Conservation (phyloP, 1,140 invertebrate genomes). For the Heliconius congener region DNA sequence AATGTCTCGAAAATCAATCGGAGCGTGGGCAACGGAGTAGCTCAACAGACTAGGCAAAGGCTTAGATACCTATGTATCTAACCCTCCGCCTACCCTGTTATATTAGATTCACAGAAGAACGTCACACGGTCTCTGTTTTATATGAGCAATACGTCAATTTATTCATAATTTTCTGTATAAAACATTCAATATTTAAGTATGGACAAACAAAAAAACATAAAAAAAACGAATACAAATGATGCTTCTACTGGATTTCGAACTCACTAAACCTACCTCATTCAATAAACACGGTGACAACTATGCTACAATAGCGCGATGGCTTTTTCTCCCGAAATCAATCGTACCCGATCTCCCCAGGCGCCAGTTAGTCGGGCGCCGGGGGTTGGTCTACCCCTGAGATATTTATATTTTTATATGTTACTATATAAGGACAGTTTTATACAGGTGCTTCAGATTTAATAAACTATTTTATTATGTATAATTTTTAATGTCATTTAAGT, state of each 20-base stretch:
- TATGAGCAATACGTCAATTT: too few species aligned
- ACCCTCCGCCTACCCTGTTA: too few species aligned
- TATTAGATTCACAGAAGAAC: too few species aligned
- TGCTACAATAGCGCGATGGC: background rate
- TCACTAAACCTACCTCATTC: background rate
- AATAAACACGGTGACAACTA: background rate
- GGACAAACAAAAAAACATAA: too few species aligned
- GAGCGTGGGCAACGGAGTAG: too few species aligned
- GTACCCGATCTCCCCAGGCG: slow-evolving; percentile 6
- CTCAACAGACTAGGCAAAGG: too few species aligned
- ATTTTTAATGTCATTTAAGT: background rate
- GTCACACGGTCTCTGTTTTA: background rate
- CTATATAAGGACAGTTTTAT: background rate
- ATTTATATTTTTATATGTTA: background rate
- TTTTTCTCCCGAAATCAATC: slow-evolving; percentile 8
- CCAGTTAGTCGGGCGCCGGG: slow-evolving; percentile 3
- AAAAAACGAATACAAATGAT: background rate
- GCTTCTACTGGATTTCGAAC: background rate
- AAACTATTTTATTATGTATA: background rate
- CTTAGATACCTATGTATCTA: too few species aligned
- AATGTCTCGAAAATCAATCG: too few species aligned
- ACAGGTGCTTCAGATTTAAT: background rate
- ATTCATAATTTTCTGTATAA: too few species aligned
- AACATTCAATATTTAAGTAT: too few species aligned
- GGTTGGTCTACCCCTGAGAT: background rate